Evolutionary conservation across 2,888 invertebrate genomes (phyloP).

Genomic region (Agonopterix subpropinquella): DNA sequence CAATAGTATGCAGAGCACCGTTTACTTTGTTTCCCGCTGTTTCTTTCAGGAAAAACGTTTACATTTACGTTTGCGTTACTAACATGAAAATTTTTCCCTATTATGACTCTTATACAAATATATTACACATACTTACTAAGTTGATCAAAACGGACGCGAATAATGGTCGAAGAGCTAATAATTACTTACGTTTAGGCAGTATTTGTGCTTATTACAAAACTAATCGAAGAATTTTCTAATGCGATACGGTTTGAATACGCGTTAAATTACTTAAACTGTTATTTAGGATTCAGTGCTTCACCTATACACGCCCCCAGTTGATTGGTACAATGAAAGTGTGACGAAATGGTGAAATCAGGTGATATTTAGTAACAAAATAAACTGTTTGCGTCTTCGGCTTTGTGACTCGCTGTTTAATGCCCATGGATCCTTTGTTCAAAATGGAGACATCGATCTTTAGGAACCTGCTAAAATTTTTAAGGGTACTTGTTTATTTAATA

Average conservation of each 20-base stretch:
- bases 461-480: constrained; percentile 36
- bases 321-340: constrained; percentile 45
- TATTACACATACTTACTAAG: too few species aligned
- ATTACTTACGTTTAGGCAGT: neutral
- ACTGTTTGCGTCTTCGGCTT: constrained; percentile 16
- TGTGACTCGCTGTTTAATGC: constrained; percentile 19
- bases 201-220: too few species aligned
- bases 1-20: too few species aligned
- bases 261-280: constrained; percentile 16
- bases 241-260: constrained; percentile 8
- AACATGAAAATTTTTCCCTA: too few species aligned
- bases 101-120: too few species aligned
- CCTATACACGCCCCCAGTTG: constrained; percentile 14
- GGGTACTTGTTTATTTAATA: constrained; percentile 30
- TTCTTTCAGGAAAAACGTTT: too few species aligned
- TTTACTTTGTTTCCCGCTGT: too few species aligned
- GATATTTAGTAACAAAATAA: constrained; percentile 23
- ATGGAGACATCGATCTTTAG: constrained; percentile 41
- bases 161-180: constrained; percentile 4
- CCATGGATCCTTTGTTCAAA: constrained; percentile 27
- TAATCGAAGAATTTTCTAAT: neutral
- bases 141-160: too few species aligned
- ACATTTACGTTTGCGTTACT: too few species aligned
- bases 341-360: constrained; percentile 46
- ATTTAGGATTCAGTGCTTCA: constrained; percentile 24